Percentiles rank a stretch among this genome's conserved stretches.
Conservation (phyloP, 1,140 invertebrate species). For the Capitella teleta region DNA sequence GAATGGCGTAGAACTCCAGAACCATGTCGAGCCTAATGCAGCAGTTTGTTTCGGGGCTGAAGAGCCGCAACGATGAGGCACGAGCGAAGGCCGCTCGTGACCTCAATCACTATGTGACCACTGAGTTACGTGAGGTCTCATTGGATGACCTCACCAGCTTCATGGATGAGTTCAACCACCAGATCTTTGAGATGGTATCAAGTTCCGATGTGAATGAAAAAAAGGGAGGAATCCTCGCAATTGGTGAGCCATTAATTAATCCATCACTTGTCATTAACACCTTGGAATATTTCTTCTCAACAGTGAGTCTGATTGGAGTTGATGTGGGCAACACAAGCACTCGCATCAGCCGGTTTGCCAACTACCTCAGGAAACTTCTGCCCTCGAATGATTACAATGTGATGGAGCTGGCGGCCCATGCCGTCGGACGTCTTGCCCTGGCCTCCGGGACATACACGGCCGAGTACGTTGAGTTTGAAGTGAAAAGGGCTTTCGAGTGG, state of each 20-base stretch:
- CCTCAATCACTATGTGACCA: slow-evolving; percentile 79
- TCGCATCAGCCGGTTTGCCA: slow-evolving; percentile 79
- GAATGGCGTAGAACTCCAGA: no score
- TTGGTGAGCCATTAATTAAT: slow-evolving; percentile 49
- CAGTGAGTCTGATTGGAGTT: slow-evolving; percentile 79
- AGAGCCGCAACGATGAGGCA: slow-evolving; percentile 73
- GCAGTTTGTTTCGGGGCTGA: slow-evolving; percentile 71
- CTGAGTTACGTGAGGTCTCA: slow-evolving; percentile 74
- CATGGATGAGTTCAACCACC: slow-evolving; percentile 89
- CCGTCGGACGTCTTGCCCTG: slow-evolving; percentile 78
- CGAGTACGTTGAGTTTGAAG: slow-evolving; percentile 92
- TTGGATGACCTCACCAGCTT: slow-evolving; percentile 78
- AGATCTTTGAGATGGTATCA: slow-evolving; percentile 92
- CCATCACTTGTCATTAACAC: background rate
- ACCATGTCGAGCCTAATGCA: slow-evolving; percentile 13
- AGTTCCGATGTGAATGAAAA: slow-evolving; percentile 85
- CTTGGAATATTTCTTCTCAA: no score
- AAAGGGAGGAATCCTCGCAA: slow-evolving; percentile 88
- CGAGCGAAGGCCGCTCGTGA: slow-evolving; percentile 75
- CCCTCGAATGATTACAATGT: slow-evolving; percentile 81
- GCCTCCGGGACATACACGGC: slow-evolving; percentile 86
- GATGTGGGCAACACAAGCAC: slow-evolving; percentile 85
- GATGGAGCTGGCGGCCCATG: slow-evolving; percentile 91
- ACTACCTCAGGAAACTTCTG: slow-evolving; percentile 78
- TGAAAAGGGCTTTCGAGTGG: slow-evolving; percentile 89